phyloP scores from a whole-genome alignment of 2,113 vertebrate genomes.

The Paraplagusia blochii region DNA sequence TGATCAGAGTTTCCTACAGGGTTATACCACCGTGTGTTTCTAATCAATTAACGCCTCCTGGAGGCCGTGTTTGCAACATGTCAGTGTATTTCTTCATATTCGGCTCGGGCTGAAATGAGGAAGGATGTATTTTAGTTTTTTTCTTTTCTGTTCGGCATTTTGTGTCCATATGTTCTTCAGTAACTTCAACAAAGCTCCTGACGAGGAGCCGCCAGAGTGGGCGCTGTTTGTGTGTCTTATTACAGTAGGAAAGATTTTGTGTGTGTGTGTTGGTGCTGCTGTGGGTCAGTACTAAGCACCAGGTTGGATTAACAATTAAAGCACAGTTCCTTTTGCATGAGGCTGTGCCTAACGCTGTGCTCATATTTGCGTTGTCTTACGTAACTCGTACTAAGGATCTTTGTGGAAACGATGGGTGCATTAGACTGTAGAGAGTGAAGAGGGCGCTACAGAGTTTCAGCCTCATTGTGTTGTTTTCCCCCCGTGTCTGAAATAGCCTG shows the following conservation, averaged over 20 bases:
- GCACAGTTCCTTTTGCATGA: slow-evolving; percentile 50
- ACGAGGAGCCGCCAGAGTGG: slow-evolving; percentile 18
- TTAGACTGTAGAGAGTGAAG: not conserved
- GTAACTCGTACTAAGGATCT: no score
- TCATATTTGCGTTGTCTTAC: slow-evolving; percentile 23
- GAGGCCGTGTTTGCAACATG: slow-evolving; percentile 10
- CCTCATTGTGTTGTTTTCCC: no score
- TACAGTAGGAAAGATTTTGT: slow-evolving; percentile 22
- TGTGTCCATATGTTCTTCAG: slow-evolving; percentile 37
- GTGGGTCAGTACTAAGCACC: slow-evolving; percentile 24
- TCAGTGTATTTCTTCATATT: slow-evolving; percentile 11
- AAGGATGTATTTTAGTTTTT: slow-evolving; percentile 18
- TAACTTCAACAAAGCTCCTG: slow-evolving; percentile 37
- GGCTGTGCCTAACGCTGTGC: slow-evolving; percentile 37
- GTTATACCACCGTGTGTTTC: slow-evolving; percentile 20
- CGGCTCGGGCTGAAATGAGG: slow-evolving; percentile 22
- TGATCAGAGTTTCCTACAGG: slow-evolving; percentile 15
- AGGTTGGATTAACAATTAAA: slow-evolving; percentile 30
- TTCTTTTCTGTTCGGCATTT: slow-evolving; percentile 9
- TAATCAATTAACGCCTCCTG: slow-evolving; percentile 16
- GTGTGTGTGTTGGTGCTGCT: slow-evolving; percentile 31
- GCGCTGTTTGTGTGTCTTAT: slow-evolving; percentile 10
- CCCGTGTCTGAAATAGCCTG: no score
- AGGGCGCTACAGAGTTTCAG: no score
- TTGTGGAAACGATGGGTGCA: not conserved